Conservation (phyloP, 92 coral and sea anemone genomes). For the Phenganax marumi region DNA sequence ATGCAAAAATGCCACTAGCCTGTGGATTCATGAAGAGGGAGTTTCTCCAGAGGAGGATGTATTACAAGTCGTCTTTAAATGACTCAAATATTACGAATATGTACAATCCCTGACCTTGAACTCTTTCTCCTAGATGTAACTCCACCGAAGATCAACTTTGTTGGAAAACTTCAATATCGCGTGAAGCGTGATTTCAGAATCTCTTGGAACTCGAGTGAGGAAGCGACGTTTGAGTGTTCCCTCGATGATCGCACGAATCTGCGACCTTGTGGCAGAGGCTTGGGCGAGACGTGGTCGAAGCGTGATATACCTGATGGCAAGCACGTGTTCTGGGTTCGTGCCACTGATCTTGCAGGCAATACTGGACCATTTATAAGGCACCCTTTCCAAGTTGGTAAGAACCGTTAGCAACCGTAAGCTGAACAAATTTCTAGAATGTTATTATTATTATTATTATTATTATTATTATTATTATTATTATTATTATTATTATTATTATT, state of each 20-base stretch:
- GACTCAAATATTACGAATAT: too few relatives aligned
- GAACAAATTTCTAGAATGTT: too few relatives aligned
- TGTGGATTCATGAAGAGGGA: too few relatives aligned
- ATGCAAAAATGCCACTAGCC: too few relatives aligned
- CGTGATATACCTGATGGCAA: conserved; percentile 27
- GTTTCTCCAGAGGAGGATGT: too few relatives aligned
- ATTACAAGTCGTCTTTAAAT: too few relatives aligned
- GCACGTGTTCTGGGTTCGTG: conserved; percentile 36
- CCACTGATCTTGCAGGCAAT: conserved; percentile 39
- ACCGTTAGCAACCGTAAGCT: background rate
- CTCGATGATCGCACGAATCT: conserved; percentile 18
- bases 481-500: too few relatives aligned
- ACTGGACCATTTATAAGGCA: conserved; percentile 27
- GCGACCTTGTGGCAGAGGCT: conserved; percentile 22
- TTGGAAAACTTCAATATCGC: conserved; percentile 19
- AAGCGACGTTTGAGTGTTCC: conserved; percentile 27
- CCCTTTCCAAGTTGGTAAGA: conserved; percentile 33
- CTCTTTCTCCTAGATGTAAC: conserved; percentile 15
- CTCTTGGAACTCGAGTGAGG: conserved; percentile 37
- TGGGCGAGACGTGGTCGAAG: conserved; percentile 4
- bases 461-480: too few relatives aligned
- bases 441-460: too few relatives aligned
- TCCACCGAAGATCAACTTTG: conserved; percentile 31
- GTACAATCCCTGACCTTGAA: background rate
- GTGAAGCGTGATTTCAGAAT: conserved; percentile 20